Base-by-base conservation (phyloP, 2,888 invertebrate species). In the Mellilla xanthometata region DNA sequence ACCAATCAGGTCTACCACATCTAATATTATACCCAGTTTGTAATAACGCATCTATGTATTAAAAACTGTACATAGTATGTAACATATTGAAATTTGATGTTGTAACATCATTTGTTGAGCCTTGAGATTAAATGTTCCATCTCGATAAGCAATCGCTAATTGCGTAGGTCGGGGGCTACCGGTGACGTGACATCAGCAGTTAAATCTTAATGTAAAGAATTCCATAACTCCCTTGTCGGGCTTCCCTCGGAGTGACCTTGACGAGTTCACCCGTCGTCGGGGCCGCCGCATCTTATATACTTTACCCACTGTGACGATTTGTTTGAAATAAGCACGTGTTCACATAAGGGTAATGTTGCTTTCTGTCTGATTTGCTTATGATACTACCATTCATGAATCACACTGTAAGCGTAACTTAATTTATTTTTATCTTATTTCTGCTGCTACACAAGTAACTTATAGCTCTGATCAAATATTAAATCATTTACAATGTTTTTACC, bases 191-290 rank as follows among this genome's bases (percentile, higher is more conserved):
- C 53, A 56, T 6, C 33, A 33, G 29, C 33, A 48, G 38, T 38
- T 38, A 26, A 33, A 59, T 67, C 57, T 55, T 57, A 63, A 69
- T 73, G 67, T 65, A 65, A 65, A 75, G 65, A 70, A 73, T 72
- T 72, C 63, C 61, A 67, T 68, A 66, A 72, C 72, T 65, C 68
- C 74, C 73, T 67, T 65, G 65, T 58, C 60, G 68, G 73, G 73
- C 48, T 76, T 80, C 67, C 76, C 72, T 74, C 69, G 57, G 54
- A 68, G 58, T 73, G 76, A 72, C 81, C 80, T 76, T 80, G 76
- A 70, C 62, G 67, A 59, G 76, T 72, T 78, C 76, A 75, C 65
- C 73, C 76, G 69, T 70, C 68, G 68, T n/a, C n/a, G n/a, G n/a
- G 72, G 62, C 65, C 70, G 68, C 63, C 67, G 62, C 67, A 68